Base-by-base conservation (phyloP, 2,888 invertebrate genomes). In the Phania funesta region DNA sequence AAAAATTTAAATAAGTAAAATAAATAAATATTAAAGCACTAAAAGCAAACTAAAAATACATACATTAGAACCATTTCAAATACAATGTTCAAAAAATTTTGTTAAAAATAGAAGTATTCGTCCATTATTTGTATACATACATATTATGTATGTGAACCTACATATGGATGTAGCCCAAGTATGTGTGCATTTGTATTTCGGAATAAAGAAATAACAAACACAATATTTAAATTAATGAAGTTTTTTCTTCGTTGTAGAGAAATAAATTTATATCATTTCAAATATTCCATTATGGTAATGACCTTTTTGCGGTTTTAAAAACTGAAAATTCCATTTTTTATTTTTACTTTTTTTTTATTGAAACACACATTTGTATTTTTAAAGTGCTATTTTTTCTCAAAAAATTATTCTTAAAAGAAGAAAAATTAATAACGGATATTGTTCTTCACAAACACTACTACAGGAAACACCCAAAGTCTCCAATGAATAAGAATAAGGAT, bases 51-150 rank as follows among this genome's bases (percentile, higher is more conserved):
- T 11, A 26, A 79, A 79, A 67, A 35, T 16, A 70, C 32, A 24
- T 46, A 64, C 46, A 44, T 20, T 4, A 52, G 24, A 65, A 22
- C 38, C 32, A 68, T 48, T 70, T 56, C 64, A 67, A 82, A 79
- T 35, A 18, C 29, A 54, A 46, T 22, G 35, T 32, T 58, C 54
- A 71, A 68, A 60, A 76, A 80, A 38, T 60, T 74, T 58, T 44
- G 64, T 77, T 83, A 77, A 88, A 88, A 88, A 88, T 88, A 88
- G 89, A 85, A n/a, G 78, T 46, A 80, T 87, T 86, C 85, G 85
- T 83, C 70, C 87, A 89, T 86, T 88, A 87, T 88, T 89, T 88
- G 87, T 88, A 84, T 18, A 44, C 50, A 75, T 35, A 58, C 41
- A 77, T 38, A 78, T n/a, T n/a, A n/a, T n/a, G n/a, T 9, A 70